A percentile compares a stretch with the other conserved stretches of the same genome.
Conservation (phyloP, 2,113 vertebrate species). For the Etheostoma cragini region DNA sequence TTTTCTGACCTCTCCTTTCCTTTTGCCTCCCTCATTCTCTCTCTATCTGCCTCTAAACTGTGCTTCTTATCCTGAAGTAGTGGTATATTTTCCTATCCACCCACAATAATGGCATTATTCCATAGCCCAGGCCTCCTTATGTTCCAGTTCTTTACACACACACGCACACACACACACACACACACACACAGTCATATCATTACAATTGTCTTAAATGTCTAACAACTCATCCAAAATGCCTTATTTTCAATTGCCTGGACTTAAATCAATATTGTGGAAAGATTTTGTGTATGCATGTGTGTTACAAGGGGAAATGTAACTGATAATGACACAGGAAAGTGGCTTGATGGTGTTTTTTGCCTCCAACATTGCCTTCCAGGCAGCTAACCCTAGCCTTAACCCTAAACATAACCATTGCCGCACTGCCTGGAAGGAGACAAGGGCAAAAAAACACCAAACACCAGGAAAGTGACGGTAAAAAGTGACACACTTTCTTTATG, state of each 20-base stretch:
- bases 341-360: too few species aligned
- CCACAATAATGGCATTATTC: slow-evolving; percentile 55
- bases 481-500: background rate
- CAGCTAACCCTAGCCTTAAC: too few species aligned
- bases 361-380: too few species aligned
- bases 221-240: background rate
- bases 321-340: background rate
- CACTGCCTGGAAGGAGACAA: too few species aligned
- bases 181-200: background rate
- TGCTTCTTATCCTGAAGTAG: slow-evolving; percentile 57
- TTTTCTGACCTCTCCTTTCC: slow-evolving; percentile 15
- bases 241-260: background rate
- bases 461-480: background rate
- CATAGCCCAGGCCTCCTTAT: slow-evolving; percentile 38
- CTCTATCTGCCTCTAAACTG: slow-evolving; percentile 24
- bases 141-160: slow-evolving; percentile 23
- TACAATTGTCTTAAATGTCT: background rate
- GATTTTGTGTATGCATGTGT: background rate
- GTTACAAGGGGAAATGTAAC: background rate
- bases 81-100: slow-evolving; percentile 56
- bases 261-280: background rate
- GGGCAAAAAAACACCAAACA: too few species aligned
- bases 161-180: slow-evolving; percentile 13
- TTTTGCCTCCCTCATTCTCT: background rate
- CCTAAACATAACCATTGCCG: too few species aligned